Evolutionary conservation across 2,113 vertebrate species (phyloP), one percentile per base, ranked within the genome.

Genomic region (Bubo scandiacus): DNA sequence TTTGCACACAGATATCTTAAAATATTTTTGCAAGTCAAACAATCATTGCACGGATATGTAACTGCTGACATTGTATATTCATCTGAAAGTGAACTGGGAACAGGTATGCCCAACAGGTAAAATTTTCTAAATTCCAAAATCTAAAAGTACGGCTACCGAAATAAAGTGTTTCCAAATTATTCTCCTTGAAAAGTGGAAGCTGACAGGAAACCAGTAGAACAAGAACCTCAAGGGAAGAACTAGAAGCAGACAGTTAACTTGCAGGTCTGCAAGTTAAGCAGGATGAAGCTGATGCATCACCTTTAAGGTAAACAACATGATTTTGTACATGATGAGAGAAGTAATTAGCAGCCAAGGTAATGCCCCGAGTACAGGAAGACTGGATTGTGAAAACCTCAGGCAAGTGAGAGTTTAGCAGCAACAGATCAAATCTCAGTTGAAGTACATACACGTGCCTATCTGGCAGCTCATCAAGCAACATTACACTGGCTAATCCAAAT

Each of bases 271-370:
- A 72, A 85, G 81, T 93, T 96, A 96, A 92, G 90, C 61, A 40
- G 93, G 51, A 66, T 85, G 84, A 77, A 87, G 81, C 55, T 66
- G 91, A 82, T 80, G 78, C 62, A 96, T 96, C 86, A 88, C 93
- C 81, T 96, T 94, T 73, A 89, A 95, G 88, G 92, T 87, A 96
- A 98, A 97, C 96, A 96, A 72, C 89, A 96, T 73, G 45, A 26
- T 96, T 97, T 97, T 93, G 88, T 74, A 90, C 92, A 84, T 54
- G 70, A 85, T 89, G 82, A 97, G 95, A 94, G 93, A 81, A 95
- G 90, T 96, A 95, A 97, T 96, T 97, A 95, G 93, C 63, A 95
- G 86, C 54, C 63, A 7, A 87, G 80, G 77, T 75, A 92, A 81
- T 82, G 81, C 81, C 92, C 81, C 78, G 70, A 97, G 85, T 81